phyloP scores from a whole-genome alignment of 2,888 invertebrate species.

The Yponomeuta cagnagella region DNA sequence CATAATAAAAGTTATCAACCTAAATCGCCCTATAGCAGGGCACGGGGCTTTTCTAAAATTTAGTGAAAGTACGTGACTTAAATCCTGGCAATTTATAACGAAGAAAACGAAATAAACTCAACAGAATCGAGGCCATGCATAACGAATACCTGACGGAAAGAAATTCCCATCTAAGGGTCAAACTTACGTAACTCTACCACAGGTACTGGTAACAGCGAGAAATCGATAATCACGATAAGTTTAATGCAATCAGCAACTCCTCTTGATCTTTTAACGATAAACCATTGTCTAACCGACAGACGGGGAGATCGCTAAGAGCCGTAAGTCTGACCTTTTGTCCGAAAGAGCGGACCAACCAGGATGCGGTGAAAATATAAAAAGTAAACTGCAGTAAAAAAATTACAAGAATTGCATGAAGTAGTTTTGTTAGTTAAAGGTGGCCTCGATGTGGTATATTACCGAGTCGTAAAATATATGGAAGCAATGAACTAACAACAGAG shows the following conservation, averaged over 20 bases:
- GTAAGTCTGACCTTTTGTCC: slow-evolving; percentile 2
- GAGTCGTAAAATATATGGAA: not conserved
- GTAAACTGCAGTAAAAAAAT: not conserved
- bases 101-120: slow-evolving; percentile 3
- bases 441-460: not conserved
- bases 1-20: not conserved
- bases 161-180: slow-evolving; percentile 8
- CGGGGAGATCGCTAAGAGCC: slow-evolving; percentile 22
- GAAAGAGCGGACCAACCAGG: not conserved
- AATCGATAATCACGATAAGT: slow-evolving; percentile 42
- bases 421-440: not conserved
- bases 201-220: slow-evolving; percentile 31
- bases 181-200: not conserved
- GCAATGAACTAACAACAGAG: not conserved
- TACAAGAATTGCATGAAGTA: not conserved
- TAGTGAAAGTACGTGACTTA: not conserved
- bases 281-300: slow-evolving; percentile 1
- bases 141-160: slow-evolving; percentile 5
- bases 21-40: not conserved
- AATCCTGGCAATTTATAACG: not conserved
- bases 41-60: not conserved
- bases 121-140: not conserved
- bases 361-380: not conserved
- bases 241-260: slow-evolving; percentile 27
- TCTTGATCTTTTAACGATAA: slow-evolving; percentile 11